phyloP scores from a whole-genome alignment of 2,888 invertebrate species.

The Digitonthophagus gazella region DNA sequence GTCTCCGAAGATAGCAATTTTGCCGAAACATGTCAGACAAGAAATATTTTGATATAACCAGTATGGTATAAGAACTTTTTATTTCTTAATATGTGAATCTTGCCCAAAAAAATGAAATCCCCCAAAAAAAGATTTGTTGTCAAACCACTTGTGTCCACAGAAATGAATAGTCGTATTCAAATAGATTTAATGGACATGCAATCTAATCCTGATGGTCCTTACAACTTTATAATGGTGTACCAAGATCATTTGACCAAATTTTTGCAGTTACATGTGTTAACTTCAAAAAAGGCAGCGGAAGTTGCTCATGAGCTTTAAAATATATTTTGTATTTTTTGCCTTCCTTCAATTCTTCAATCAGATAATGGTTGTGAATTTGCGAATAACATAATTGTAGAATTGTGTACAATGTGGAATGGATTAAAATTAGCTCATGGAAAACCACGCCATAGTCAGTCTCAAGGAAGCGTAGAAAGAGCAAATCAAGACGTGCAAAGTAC shows the following conservation, averaged over 20 bases:
- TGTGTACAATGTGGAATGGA: conserved; percentile 40
- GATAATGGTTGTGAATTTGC: conserved; percentile 43
- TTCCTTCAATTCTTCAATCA: no score
- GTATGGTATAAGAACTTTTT: no score
- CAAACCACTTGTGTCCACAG: conserved; percentile 32
- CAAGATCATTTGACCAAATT: conserved; percentile 19
- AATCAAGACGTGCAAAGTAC: conserved; percentile 20
- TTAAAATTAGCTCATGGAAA: conserved; percentile 46
- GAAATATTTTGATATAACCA: no score
- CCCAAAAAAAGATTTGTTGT: no score
- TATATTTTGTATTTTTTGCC: conserved; percentile 21
- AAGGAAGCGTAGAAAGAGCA: conserved; percentile 19
- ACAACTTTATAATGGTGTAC: conserved; percentile 40
- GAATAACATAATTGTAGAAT: conserved; percentile 35
- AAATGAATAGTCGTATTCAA: conserved; percentile 3
- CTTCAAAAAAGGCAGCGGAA: conserved; percentile 18
- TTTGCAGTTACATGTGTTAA: conserved; percentile 17
- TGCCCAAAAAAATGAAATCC: conserved; percentile 31
- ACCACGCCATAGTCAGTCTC: conserved; percentile 38
- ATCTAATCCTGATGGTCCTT: no score
- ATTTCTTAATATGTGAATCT: conserved; percentile 26
- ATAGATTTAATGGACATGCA: no score
- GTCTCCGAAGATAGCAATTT: no score
- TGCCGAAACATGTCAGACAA: no score
- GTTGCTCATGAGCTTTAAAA: not conserved